Evolutionary conservation across 2,113 vertebrate genomes (phyloP), one percentile per base, ranked within the genome.

Genomic region (Ctenomys sociabilis): DNA sequence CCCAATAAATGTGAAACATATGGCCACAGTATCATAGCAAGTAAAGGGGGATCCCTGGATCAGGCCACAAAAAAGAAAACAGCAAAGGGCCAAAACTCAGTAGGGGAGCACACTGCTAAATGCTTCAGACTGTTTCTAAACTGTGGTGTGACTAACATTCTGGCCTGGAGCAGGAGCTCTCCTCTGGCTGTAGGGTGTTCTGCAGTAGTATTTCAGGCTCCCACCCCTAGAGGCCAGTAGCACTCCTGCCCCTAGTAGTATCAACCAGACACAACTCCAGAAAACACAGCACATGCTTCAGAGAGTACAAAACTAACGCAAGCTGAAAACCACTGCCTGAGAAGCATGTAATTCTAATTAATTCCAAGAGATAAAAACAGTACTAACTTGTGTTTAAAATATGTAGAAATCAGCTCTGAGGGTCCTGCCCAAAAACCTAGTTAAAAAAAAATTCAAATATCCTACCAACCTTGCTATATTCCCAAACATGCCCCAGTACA

Each of bases 121-220:
- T 10, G 43, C 24, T 35, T 40, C 26, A 45, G 19, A 26, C 70
- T 1, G 59, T 52, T 70, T 77, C 81, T 66, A 30, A 5, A n/a
- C 9, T 12, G 37, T 26, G 1, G 19, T 21, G 68, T 43, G 57
- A 40, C 0, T 40, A 22, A 77, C 0, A 0, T 45, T n/a, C 57
- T 12, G 30, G 16, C 22, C 52, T 30, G 24, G 30, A 52, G 0
- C 8, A 9, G 26, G 59, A 59, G 35, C 28, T 49, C 49, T 9
- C 82, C 54, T 24, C 0, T 0, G 7, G 7, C 0, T 72, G 0
- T 0, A 40, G 28, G 16, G 37, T 63, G 9, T 21, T 52, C 17
- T 70, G 54, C 40, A 68, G 30, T 75, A 63, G 30, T 77, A 73
- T 66, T 70, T 40, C 78, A 73, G 30, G 54, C 19, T 61, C 93